Conservation (phyloP, 1,140 invertebrate species). For the Charaxes varanes region DNA sequence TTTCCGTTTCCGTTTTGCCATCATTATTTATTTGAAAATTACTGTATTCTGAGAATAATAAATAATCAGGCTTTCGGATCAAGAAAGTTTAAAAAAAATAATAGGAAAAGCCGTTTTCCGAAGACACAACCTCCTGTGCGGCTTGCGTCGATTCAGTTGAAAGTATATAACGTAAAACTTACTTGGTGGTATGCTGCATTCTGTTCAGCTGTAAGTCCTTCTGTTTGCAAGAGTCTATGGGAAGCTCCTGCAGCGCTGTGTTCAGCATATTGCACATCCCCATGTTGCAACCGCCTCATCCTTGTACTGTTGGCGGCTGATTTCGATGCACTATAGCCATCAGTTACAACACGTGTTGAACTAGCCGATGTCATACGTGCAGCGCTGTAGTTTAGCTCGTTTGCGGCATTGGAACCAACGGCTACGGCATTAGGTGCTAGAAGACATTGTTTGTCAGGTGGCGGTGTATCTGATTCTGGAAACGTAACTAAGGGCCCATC, state of each 20-base stretch:
- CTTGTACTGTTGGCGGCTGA: slow-evolving; percentile 84
- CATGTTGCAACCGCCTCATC: slow-evolving; percentile 84
- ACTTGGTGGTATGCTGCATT: slow-evolving; percentile 62
- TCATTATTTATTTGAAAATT: no score
- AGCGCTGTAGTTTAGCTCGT: slow-evolving; percentile 78
- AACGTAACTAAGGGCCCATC: slow-evolving; percentile 82
- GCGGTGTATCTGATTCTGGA: slow-evolving; percentile 83
- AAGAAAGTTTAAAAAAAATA: no score
- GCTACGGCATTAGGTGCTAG: slow-evolving; percentile 46
- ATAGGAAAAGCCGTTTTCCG: no score
- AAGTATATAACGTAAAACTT: slow-evolving; percentile 30
- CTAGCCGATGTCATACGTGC: slow-evolving; percentile 88
- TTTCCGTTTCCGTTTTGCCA: no score
- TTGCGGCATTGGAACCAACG: slow-evolving; percentile 53
- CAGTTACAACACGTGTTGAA: slow-evolving; percentile 87
- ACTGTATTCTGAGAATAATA: no score
- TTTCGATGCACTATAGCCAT: slow-evolving; percentile 87
- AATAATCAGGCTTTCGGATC: no score
- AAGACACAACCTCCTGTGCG: no score
- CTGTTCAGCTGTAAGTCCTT: slow-evolving; percentile 63
- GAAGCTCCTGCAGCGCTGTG: slow-evolving; percentile 59
- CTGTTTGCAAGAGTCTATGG: slow-evolving; percentile 54
- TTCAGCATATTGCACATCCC: slow-evolving; percentile 84
- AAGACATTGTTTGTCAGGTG: slow-evolving; percentile 69
- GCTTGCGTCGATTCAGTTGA: no score